Evolutionary conservation across 2,888 invertebrate species (phyloP).

Genomic region (Neocrepidodera transversa): DNA sequence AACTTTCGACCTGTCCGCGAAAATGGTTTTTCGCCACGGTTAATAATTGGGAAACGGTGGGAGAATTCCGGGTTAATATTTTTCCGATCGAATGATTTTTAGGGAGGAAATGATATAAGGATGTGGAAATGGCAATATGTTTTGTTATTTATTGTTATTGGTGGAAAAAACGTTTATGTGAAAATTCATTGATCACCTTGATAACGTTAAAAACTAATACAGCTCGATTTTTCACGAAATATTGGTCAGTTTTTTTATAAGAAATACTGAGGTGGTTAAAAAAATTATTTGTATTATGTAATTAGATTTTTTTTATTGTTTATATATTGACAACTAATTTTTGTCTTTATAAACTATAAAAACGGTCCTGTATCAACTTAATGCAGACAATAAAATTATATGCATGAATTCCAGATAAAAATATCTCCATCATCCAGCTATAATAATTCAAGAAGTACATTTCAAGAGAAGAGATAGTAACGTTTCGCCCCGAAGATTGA

Average conservation of each 20-base stretch:
- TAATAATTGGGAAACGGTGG: constrained; percentile 11
- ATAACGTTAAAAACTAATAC: neutral
- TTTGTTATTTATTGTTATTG: constrained; percentile 10
- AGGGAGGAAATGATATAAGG: constrained; percentile 25
- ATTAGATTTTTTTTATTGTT: no score
- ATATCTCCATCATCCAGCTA: constrained; percentile 35
- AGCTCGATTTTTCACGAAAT: no score
- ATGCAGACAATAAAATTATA: constrained; percentile 35
- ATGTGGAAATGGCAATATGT: constrained; percentile 20
- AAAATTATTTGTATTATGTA: no score
- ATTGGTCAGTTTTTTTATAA: no score
- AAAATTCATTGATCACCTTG: constrained; percentile 11
- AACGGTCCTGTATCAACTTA: constrained; percentile 8
- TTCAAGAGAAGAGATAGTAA: constrained; percentile 35
- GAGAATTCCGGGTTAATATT: constrained; percentile 19
- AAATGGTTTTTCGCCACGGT: constrained; percentile 3
- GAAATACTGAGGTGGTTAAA: no score
- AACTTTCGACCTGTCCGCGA: neutral
- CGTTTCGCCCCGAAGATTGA: constrained; percentile 39
- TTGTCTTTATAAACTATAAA: no score
- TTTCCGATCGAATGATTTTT: constrained; percentile 16
- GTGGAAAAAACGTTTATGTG: constrained; percentile 1
- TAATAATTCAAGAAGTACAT: constrained; percentile 40
- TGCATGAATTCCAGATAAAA: constrained; percentile 37
- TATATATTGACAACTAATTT: no score